phyloP scores from a whole-genome alignment of 2,888 invertebrate genomes.

The Cryptus viduatorius region DNA sequence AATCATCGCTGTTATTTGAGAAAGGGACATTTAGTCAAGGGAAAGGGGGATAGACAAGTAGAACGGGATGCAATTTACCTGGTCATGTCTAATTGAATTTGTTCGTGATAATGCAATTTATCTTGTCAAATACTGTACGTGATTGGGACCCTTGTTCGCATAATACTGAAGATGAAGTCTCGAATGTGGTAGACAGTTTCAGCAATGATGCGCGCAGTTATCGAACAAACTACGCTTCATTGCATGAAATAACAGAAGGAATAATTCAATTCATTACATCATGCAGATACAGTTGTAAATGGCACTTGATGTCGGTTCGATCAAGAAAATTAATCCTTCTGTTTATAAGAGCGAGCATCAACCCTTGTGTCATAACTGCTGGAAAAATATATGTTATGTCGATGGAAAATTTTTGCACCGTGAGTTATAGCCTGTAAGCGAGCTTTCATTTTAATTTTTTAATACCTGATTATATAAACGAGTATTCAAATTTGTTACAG shows the following conservation, averaged over 20 bases:
- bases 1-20: not conserved
- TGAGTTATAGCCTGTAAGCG: not conserved
- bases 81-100: too few relatives aligned
- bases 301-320: too few relatives aligned
- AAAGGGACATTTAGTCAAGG: not conserved
- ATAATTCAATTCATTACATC: not conserved
- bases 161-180: not conserved
- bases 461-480: not conserved
- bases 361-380: conserved; percentile 34
- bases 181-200: too few relatives aligned
- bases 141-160: not conserved
- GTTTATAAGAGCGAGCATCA: conserved; percentile 8
- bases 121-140: not conserved
- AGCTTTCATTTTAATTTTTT: not conserved
- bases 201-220: too few relatives aligned
- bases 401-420: conserved; percentile 42
- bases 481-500: not conserved
- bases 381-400: conserved; percentile 43
- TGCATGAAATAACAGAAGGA: not conserved
- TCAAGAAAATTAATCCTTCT: too few relatives aligned
- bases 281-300: not conserved
- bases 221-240: too few relatives aligned
- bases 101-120: too few relatives aligned
- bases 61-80: too few relatives aligned
- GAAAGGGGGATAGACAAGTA: too few relatives aligned